Base-by-base conservation (phyloP, 2,113 vertebrate genomes). In the Myrmophylax atrothorax region DNA sequence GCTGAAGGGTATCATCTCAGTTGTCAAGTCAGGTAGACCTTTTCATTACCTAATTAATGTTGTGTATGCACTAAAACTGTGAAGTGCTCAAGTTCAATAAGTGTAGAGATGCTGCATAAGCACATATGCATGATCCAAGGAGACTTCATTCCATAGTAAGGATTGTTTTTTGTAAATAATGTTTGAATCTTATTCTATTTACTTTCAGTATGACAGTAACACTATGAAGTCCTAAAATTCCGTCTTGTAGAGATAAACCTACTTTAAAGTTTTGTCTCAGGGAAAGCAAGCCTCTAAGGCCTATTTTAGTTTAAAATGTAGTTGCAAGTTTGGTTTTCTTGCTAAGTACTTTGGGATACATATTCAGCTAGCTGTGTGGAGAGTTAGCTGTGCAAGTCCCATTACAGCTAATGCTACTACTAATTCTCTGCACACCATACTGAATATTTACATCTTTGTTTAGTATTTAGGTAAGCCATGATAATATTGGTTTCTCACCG, bases 401-500 rank as follows among this genome's bases (percentile, higher is more conserved):
- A 69, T 90, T 91, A 74, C 35, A 28, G 50, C 74, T 96, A 91
- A 91, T 80, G 46, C 62, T 85, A n/a, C 77, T 91, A 44, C 50
- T 95, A 93, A 93, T 96, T 96, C 63, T 59, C 63, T 80, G 59
- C 59, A 55, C 37, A 67, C 83, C 37, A 55, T 24, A 67, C 75
- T 93, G 74, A 89, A 85, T 91, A 96, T 90, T 93, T 96, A 47
- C 87, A 33, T 90, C 35, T 90, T 85, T 5, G 35, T 70, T 87
- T 84, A 85, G 50, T 94, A 62, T 77, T 90, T 91, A 69, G 75
- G 58, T 70, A 6, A 95, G 37, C 59, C 63, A 46, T 25, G 49
- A 64, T 91, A 93, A 49, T 79, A 64, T 4, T 52, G 50, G 5
- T 52, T 91, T 91, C 62, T 76, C 20, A 23, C 15, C 76, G 49